Evolutionary conservation across 2,113 vertebrate genomes (phyloP).

Genomic region (Psilopsiagon aurifrons): DNA sequence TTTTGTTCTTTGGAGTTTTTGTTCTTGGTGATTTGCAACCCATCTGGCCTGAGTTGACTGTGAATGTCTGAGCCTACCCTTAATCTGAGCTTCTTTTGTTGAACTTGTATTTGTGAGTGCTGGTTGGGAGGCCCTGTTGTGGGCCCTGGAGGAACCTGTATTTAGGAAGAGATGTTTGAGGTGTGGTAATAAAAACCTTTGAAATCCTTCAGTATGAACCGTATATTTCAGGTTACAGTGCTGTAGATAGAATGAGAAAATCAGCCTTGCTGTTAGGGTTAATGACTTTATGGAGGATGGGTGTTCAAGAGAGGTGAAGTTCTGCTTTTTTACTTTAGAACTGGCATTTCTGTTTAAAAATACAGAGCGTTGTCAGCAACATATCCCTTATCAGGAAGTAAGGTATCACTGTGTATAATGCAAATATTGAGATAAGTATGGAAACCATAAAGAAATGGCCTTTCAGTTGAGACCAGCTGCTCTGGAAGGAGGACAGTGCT

Average conservation of each 20-base stretch:
- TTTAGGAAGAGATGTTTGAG: not conserved
- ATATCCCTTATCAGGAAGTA: not conserved
- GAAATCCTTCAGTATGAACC: not conserved
- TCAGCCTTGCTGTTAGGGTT: not conserved
- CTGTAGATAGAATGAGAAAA: not conserved
- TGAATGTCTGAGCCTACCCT: not conserved
- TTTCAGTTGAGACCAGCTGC: conserved; percentile 56
- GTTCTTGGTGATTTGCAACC: not conserved
- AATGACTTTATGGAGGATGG: not conserved
- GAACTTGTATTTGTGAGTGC: not conserved
- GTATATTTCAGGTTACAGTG: not conserved
- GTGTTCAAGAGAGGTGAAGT: not conserved
- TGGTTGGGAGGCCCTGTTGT: not conserved
- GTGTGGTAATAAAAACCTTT: not conserved
- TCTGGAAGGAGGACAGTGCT: conserved; percentile 57
- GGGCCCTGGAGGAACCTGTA: not conserved
- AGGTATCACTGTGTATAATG: not conserved
- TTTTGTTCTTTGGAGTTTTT: not conserved
- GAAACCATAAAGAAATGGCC: conserved; percentile 17
- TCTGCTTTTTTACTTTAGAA: not conserved
- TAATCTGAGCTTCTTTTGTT: not conserved
- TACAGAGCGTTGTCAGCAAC: not conserved
- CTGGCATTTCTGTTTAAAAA: not conserved
- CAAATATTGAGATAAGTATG: conserved; percentile 43
- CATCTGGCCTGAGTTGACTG: not conserved